Percentiles rank a stretch among this genome's conserved stretches.
Conservation (phyloP, 2,113 vertebrate species). For the Trachemys scripta region DNA sequence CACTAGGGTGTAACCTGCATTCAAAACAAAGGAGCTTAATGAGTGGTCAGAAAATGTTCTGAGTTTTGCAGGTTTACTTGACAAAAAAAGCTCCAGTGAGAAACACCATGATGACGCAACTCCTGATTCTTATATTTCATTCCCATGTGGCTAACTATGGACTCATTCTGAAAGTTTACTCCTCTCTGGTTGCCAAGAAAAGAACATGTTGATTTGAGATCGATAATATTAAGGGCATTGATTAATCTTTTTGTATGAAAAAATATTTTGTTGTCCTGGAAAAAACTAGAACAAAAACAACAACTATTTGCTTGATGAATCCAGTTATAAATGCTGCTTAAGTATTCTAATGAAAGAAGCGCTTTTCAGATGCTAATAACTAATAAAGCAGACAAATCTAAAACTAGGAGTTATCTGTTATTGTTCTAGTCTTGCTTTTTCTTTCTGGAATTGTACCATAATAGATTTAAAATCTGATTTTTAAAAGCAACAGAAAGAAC, state of each 20-base stretch:
- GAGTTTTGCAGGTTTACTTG: not conserved
- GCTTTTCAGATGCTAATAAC: not conserved
- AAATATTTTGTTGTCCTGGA: constrained; percentile 48
- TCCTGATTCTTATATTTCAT: constrained; percentile 46
- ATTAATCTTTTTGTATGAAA: constrained; percentile 37
- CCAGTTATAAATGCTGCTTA: not conserved
- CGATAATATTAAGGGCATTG: constrained; percentile 9
- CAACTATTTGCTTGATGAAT: constrained; percentile 13
- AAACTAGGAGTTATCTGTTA: accelerated
- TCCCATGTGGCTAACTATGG: constrained; percentile 35
- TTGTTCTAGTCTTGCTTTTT: not conserved
- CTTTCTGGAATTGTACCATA: not conserved
- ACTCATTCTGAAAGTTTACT: constrained; percentile 40
- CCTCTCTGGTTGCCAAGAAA: constrained; percentile 38
- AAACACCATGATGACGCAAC: constrained; percentile 16
- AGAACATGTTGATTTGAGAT: constrained; percentile 49
- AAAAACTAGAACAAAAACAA: not conserved
- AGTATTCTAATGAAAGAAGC: not conserved
- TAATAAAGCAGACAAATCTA: accelerated
- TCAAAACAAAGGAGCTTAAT: not conserved
- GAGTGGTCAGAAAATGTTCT: not conserved
- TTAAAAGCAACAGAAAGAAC: not conserved
- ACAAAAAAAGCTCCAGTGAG: not conserved
- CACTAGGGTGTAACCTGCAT: not conserved
- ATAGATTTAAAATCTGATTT: not conserved